Percentiles rank a stretch among this genome's conserved stretches.
phyloP scores from a whole-genome alignment of 2,797 vertebrate species.

The Thunnus albacares region DNA sequence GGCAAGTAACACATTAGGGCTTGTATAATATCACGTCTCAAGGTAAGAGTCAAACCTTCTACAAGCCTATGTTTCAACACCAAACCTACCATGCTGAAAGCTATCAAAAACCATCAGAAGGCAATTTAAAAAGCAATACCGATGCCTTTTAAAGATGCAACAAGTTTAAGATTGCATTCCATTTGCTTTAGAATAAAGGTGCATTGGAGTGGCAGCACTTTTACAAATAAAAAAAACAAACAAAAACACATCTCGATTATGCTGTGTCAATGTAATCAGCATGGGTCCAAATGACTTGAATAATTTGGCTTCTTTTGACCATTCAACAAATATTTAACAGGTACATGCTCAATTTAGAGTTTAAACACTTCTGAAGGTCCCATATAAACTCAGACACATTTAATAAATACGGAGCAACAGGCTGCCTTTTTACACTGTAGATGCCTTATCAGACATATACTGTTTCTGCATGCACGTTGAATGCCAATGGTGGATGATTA shows the following conservation, averaged over 20 bases:
- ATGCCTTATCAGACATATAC: neutral
- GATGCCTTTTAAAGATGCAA: constrained; percentile 19
- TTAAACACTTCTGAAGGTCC: constrained; percentile 8
- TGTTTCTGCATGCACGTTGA: neutral
- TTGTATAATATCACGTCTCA: constrained; percentile 77
- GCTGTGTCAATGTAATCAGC: constrained; percentile 19
- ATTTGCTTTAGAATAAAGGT: constrained; percentile 28
- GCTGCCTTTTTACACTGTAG: constrained; percentile 1
- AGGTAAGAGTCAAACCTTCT: constrained; percentile 62
- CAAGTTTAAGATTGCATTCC: constrained; percentile 7
- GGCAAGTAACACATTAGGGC: constrained; percentile 66
- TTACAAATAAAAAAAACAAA: constrained; percentile 4
- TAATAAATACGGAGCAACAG: constrained; percentile 3
- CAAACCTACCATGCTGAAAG: constrained; percentile 20
- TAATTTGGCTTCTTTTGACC: constrained; percentile 6
- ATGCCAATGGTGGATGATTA: too few species aligned
- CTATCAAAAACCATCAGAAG: constrained; percentile 40
- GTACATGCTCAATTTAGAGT: constrained; percentile 32
- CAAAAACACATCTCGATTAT: neutral
- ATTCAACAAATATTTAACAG: constrained; percentile 25
- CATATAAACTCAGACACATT: constrained; percentile 2
- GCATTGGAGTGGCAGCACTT: constrained; percentile 1
- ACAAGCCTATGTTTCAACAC: constrained; percentile 48
- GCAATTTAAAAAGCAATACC: constrained; percentile 39
- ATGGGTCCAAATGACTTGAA: constrained; percentile 15